These are phyloP conservation scores for Neotoxoptera formosana DNA, from an alignment of 1,140 invertebrate genomes.

Conservation along the genomic window DNA sequence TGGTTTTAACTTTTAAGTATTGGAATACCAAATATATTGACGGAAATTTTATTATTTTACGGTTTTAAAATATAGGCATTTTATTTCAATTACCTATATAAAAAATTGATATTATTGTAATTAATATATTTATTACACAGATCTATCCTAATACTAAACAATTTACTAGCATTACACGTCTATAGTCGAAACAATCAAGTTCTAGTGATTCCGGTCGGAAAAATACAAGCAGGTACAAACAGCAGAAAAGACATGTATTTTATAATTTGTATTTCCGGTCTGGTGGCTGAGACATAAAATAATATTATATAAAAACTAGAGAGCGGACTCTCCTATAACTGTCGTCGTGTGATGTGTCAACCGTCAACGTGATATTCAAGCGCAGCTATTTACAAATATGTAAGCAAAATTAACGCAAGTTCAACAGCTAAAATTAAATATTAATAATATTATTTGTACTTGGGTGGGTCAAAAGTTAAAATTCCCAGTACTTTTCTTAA, in stretches of 20 bases:
- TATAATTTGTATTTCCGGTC: not conserved
- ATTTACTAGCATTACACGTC: not conserved
- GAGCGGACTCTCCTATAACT: not conserved
- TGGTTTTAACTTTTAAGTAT: too few species aligned
- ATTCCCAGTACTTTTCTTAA: too few species aligned
- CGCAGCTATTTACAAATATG: not conserved
- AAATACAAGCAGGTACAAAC: not conserved
- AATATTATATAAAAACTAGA: constrained; percentile 10
- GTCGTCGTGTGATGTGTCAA: not conserved
- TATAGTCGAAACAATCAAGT: not conserved
- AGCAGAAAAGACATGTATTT: not conserved
- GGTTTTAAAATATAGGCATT: not conserved
- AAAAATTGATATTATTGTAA: too few species aligned
- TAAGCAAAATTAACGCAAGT: not conserved
- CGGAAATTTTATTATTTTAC: not conserved
- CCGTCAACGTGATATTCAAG: not conserved
- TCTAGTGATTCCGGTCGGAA: not conserved
- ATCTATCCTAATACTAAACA: not conserved
- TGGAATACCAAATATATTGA: too few species aligned
- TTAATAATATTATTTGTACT: not conserved
- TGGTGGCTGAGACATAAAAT: not conserved
- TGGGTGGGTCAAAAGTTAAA: too few species aligned
- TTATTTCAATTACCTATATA: not conserved
- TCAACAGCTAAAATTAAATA: not conserved
- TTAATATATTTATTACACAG: not conserved